Evolutionary conservation across 2,888 invertebrate genomes (phyloP).

Genomic region (Gastrophysa polygoni): DNA sequence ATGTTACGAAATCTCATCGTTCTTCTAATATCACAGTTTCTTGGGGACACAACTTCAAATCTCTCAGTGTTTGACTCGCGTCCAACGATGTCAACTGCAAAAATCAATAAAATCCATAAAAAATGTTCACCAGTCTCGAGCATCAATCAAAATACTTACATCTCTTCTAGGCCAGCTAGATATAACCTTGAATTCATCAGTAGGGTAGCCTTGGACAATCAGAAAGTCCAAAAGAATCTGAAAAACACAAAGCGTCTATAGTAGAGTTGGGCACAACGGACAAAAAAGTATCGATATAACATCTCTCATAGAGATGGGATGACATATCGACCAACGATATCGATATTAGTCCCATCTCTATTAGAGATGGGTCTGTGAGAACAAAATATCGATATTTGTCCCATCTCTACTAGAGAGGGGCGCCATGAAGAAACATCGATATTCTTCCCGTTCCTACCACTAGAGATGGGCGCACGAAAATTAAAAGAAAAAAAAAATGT

Average conservation of each 20-base stretch:
- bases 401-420: too few species aligned
- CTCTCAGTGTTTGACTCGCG: slow-evolving; percentile 74
- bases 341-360: too few species aligned
- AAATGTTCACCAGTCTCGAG: neutral
- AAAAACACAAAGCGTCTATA: too few species aligned
- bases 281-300: neutral
- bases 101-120: slow-evolving; percentile 23
- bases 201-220: slow-evolving; percentile 85
- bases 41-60: slow-evolving; percentile 88
- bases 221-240: slow-evolving; percentile 86
- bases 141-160: slow-evolving; percentile 67
- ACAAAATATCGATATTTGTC: too few species aligned
- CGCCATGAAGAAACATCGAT: too few species aligned
- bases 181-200: slow-evolving; percentile 88
- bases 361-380: too few species aligned
- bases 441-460: too few species aligned
- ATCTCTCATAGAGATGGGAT: neutral
- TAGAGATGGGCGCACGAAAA: too few species aligned
- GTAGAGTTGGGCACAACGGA: too few species aligned
- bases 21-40: slow-evolving; percentile 95
- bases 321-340: too few species aligned
- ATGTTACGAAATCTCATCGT: slow-evolving; percentile 67
- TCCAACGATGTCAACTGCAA: slow-evolving; percentile 81
- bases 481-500: neutral
- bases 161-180: slow-evolving; percentile 95